phyloP scores from a whole-genome alignment of 2,113 vertebrate genomes.

The Heteronetta atricapilla region DNA sequence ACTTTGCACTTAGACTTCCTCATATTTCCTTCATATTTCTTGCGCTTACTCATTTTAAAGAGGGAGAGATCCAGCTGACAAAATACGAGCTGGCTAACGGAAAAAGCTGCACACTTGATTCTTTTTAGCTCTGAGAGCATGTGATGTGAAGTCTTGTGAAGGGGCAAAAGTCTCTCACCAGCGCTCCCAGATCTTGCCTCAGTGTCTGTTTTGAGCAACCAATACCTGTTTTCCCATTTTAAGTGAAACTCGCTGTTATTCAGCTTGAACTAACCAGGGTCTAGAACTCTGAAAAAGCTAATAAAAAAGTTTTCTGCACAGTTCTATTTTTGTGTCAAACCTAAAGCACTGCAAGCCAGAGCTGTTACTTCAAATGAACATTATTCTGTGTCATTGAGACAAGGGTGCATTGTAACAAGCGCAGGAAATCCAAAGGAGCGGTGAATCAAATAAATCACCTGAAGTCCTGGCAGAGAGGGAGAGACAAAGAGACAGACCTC shows the following conservation, averaged over 20 bases:
- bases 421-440: slow-evolving; percentile 36
- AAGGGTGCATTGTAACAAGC: not conserved
- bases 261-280: not conserved
- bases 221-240: not conserved
- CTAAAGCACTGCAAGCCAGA: slow-evolving; percentile 9
- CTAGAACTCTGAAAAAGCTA: slow-evolving; percentile 27
- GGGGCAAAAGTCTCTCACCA: not conserved
- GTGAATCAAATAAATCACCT: slow-evolving; percentile 36
- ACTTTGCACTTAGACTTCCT: not conserved
- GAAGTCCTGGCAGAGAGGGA: not conserved
- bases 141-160: not conserved
- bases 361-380: slow-evolving; percentile 15
- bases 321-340: slow-evolving; percentile 37
- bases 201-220: not conserved
- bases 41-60: not conserved
- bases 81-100: not conserved
- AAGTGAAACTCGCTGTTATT: not conserved
- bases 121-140: not conserved
- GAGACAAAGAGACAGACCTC: slow-evolving; percentile 10
- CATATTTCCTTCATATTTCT: not conserved
- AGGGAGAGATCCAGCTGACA: not conserved
- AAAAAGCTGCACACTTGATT: not conserved
- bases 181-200: not conserved
- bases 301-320: slow-evolving; percentile 16
- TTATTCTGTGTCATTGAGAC: slow-evolving; percentile 19